phyloP scores from a whole-genome alignment of 2,113 vertebrate genomes.

The Varanus komodoensis region DNA sequence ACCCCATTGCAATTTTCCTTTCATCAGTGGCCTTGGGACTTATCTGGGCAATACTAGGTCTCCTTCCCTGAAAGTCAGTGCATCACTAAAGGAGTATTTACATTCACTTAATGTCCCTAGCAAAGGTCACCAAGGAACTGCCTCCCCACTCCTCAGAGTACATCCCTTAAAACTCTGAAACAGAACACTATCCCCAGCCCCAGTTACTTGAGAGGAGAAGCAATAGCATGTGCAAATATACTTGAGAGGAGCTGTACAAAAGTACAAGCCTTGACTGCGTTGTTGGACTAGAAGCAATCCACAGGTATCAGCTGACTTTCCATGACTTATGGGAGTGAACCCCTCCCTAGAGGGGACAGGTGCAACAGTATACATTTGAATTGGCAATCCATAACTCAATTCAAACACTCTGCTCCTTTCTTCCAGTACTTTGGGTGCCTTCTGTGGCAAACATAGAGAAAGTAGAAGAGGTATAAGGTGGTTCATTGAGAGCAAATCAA shows the following conservation, averaged over 20 bases:
- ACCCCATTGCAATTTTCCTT: neutral
- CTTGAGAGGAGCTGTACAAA: neutral
- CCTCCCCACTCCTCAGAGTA: neutral
- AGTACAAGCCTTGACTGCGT: neutral
- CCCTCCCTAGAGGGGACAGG: neutral
- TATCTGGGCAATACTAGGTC: neutral
- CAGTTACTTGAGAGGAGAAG: neutral
- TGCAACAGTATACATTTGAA: neutral
- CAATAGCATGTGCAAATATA: neutral
- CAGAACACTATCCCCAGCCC: too few species aligned
- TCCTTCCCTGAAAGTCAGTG: neutral
- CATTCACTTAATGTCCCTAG: neutral
- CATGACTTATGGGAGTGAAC: neutral
- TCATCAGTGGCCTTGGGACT: neutral
- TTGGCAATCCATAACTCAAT: too few species aligned
- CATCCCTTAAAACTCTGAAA: neutral
- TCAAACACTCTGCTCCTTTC: neutral
- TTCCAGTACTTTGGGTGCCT: neutral
- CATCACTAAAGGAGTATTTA: neutral
- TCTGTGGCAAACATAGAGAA: too few species aligned
- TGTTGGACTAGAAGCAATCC: neutral
- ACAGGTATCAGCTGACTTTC: neutral
- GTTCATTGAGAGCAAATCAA: too few species aligned
- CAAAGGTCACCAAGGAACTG: neutral
- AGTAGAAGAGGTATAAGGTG: too few species aligned